Evolutionary conservation across 2,888 invertebrate species (phyloP).

Genomic region (Aricia artaxerxes): DNA sequence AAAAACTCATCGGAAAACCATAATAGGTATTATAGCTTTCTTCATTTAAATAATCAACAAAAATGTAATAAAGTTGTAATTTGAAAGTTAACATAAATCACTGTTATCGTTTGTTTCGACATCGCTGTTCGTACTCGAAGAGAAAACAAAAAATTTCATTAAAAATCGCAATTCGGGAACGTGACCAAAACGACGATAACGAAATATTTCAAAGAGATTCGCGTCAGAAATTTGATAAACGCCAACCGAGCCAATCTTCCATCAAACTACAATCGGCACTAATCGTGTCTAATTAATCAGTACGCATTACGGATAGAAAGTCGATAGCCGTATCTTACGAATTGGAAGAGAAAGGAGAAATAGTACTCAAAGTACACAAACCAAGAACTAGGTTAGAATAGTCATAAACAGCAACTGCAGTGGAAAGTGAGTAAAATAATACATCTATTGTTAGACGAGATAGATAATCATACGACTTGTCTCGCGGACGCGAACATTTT

Average conservation of each 20-base stretch:
- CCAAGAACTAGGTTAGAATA: constrained; percentile 54
- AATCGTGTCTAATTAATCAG: constrained; percentile 77
- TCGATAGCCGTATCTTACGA: constrained; percentile 58
- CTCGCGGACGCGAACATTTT: background rate
- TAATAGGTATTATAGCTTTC: background rate
- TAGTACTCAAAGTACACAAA: constrained; percentile 53
- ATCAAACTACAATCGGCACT: constrained; percentile 55
- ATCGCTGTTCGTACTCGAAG: background rate
- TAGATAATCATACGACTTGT: constrained; percentile 34
- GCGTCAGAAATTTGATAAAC: constrained; percentile 24
- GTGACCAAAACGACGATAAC: constrained; percentile 17
- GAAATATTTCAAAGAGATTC: background rate
- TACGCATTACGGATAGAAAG: constrained; percentile 75
- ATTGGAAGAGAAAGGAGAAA: constrained; percentile 69
- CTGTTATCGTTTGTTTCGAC: background rate
- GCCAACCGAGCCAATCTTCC: constrained; percentile 38
- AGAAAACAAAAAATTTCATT: background rate
- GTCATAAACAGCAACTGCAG: constrained; percentile 53
- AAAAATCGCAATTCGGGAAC: constrained; percentile 17
- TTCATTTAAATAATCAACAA: background rate
- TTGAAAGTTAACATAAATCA: background rate
- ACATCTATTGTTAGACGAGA: constrained; percentile 40
- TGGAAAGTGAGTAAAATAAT: constrained; percentile 48
- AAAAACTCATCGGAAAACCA: background rate
- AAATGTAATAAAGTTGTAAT: background rate